Conservation (phyloP, 1,140 invertebrate species). For the Drosophila pallidifrons region DNA sequence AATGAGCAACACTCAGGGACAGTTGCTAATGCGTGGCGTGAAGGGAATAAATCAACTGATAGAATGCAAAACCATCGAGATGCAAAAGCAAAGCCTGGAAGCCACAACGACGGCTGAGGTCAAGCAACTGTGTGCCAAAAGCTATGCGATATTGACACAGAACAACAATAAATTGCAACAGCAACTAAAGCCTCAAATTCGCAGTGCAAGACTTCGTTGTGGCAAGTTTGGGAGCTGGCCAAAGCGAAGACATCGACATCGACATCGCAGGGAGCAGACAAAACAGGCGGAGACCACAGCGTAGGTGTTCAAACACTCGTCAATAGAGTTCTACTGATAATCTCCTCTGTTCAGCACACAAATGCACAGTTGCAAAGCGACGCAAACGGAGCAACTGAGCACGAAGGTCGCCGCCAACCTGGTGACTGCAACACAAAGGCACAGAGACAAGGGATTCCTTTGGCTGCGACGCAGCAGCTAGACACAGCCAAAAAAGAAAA, state of each 20-base stretch:
- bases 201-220: conserved; percentile 3
- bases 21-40: neutral
- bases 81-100: conserved; percentile 6
- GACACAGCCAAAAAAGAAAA: neutral
- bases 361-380: conserved; percentile 34
- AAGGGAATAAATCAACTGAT: conserved; percentile 26
- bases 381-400: conserved; percentile 39
- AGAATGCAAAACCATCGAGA: conserved; percentile 19
- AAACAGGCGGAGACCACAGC: neutral
- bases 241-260: neutral
- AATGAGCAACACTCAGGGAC: conserved; percentile 16
- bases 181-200: neutral
- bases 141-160: conserved; percentile 9
- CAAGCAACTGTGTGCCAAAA: conserved; percentile 6
- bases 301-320: conserved; percentile 32
- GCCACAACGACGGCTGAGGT: neutral
- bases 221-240: neutral
- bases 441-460: conserved; percentile 23
- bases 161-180: neutral
- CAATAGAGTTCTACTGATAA: conserved; percentile 3
- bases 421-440: conserved; percentile 41
- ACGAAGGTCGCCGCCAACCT: neutral
- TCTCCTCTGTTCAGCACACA: neutral
- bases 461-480: conserved; percentile 40
- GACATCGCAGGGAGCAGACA: neutral